These are phyloP conservation scores for Darevskia mixta DNA, from an alignment of 2,797 vertebrate species.

Conservation along the genomic window DNA sequence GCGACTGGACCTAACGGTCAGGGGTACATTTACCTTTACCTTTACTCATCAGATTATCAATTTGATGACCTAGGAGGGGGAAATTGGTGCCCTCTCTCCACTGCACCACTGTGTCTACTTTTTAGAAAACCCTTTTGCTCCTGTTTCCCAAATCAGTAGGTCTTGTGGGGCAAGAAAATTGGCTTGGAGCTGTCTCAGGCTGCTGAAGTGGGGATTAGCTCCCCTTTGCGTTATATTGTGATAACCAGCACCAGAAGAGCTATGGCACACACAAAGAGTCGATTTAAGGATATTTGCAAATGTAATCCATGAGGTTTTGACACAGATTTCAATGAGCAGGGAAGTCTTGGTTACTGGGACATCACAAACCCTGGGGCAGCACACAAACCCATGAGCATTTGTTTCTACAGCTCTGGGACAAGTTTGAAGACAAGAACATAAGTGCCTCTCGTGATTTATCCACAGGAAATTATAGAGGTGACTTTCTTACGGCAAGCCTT, in stretches of 20 bases:
- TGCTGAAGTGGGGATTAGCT: neutral
- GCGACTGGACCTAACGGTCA: too few relatives aligned
- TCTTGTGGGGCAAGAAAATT: too few relatives aligned
- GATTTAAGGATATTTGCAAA: neutral
- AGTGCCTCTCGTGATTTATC: neutral
- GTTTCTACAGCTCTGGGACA: neutral
- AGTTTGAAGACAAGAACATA: neutral
- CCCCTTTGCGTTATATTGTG: neutral
- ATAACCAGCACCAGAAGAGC: too few relatives aligned
- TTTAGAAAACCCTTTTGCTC: too few relatives aligned
- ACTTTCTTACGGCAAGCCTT: neutral
- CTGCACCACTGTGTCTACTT: too few relatives aligned
- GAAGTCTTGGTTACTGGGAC: neutral
- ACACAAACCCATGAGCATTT: neutral
- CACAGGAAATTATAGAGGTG: neutral
- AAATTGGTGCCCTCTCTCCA: too few relatives aligned
- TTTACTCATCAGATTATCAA: too few relatives aligned
- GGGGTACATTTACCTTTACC: too few relatives aligned
- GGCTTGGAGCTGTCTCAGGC: too few relatives aligned
- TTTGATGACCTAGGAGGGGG: too few relatives aligned
- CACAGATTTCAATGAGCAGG: too few relatives aligned
- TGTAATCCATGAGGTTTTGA: neutral
- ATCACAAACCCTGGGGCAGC: neutral
- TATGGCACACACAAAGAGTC: neutral
- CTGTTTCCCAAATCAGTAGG: too few relatives aligned